Evolutionary conservation across 2,797 vertebrate genomes (phyloP), one percentile per base, ranked within the genome.

Genomic region (Falco columbarius): DNA sequence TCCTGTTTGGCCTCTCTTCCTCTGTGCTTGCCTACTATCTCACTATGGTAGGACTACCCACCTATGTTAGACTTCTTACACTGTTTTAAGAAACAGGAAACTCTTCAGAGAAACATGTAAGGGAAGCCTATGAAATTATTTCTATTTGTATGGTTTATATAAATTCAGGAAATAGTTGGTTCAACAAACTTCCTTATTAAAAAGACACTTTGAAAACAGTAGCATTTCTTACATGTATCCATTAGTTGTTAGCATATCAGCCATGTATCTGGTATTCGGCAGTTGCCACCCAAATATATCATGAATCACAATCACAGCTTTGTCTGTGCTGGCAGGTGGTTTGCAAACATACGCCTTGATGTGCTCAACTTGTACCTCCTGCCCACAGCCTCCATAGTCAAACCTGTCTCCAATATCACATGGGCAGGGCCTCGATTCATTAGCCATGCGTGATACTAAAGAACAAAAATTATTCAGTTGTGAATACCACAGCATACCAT

Each of bases 261-360:
- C 98, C 21, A 99, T 99, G 76, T 98, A 99, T 98, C 99, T 98
- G 19, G 98, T 99, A 91, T 99, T 99, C 51, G 99, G 98, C 44
- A 99, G 97, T 51, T 98, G 97, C 99, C 99, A 99, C 36, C 99
- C 99, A 76, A 86, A 99, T 68, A 99, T 98, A n/a, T 99, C 99
- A 7, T 99, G 99, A 79, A 99, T 98, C 65, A 99, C 98, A 52
- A 99, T 97, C 75, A 99, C 84, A 0, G 99, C 99, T 93, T 97
- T 99, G 80, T 99, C 98, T 2, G 98, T 97, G 5, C 97, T 38
- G 13, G 81, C 21, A 0, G 98, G n/a, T 20, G 98, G 98, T 77
- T 98, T 98, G 75, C 98, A 98, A 21, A 99, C 24, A 2, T 99
- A 99, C 0, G 98, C 98, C 76, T 97, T 98, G 94, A 98, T 98